phyloP scores from a whole-genome alignment of 2,888 invertebrate genomes.

The Epicampocera succincta region DNA sequence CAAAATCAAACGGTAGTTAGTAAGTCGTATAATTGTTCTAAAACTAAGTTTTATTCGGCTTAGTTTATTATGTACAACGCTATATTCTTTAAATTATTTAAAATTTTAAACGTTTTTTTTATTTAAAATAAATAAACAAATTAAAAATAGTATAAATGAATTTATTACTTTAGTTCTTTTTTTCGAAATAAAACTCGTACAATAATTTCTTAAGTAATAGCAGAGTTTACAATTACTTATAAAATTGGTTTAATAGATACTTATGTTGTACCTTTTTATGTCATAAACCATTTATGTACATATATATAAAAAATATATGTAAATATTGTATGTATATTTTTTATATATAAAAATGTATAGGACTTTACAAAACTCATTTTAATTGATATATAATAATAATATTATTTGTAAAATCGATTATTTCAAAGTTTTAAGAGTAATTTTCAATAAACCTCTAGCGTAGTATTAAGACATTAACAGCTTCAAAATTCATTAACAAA shows the following conservation, averaged over 20 bases:
- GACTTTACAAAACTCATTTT: constrained; percentile 20
- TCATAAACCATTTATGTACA: constrained; percentile 27
- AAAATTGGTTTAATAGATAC: constrained; percentile 56
- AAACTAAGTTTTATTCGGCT: constrained; percentile 63
- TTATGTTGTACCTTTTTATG: constrained; percentile 61
- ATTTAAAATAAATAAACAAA: constrained; percentile 48
- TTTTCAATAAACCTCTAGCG: constrained; percentile 56
- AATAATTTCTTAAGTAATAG: constrained; percentile 1
- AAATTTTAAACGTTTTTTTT: constrained; percentile 58
- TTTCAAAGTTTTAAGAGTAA: constrained; percentile 67
- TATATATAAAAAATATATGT: constrained; percentile 40
- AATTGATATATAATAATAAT: constrained; percentile 59
- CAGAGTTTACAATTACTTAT: constrained; percentile 14
- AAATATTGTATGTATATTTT: constrained; percentile 26
- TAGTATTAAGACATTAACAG: constrained; percentile 65
- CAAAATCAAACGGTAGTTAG: constrained; percentile 42
- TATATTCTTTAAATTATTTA: constrained; percentile 56
- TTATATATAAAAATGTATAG: constrained; percentile 43
- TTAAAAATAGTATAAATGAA: constrained; percentile 59
- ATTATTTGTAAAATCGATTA: constrained; percentile 62
- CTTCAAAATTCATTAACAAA: constrained; percentile 61
- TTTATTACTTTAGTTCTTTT: constrained; percentile 59
- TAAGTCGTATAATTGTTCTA: constrained; percentile 61
- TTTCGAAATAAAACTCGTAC: constrained; percentile 2
- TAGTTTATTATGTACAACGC: constrained; percentile 59